Evolutionary conservation across 2,888 invertebrate genomes (phyloP).

Genomic region (Linyphia triangularis): DNA sequence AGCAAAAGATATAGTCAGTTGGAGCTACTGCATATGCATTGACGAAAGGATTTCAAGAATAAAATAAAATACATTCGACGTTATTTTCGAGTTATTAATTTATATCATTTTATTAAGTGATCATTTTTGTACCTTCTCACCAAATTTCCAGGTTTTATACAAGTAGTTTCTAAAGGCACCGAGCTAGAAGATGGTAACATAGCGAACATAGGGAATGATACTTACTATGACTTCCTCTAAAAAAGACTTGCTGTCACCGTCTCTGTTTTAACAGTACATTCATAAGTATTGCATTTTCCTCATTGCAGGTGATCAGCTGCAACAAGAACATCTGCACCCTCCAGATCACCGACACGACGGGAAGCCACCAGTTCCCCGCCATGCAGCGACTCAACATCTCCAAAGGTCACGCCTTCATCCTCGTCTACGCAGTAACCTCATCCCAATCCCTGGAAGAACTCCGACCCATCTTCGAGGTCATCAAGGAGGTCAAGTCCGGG

Average conservation of each 20-base stretch:
- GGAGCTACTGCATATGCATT: no score
- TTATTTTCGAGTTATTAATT: no score
- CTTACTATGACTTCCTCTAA: no score
- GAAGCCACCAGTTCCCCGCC: constrained; percentile 99
- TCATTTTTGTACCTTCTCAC: no score
- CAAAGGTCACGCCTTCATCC: constrained; percentile 99
- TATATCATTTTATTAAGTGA: no score
- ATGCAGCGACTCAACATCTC: constrained; percentile 99
- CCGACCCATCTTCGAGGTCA: constrained; percentile 95
- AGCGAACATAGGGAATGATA: no score
- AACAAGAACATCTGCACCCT: constrained; percentile 99
- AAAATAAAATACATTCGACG: no score
- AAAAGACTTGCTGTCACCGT: background rate
- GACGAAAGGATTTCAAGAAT: no score
- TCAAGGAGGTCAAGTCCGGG: constrained; percentile 87
- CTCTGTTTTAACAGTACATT: background rate
- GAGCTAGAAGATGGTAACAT: no score
- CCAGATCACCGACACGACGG: constrained; percentile 99
- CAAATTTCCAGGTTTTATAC: no score
- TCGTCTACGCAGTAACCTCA: constrained; percentile 96
- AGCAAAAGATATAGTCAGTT: no score
- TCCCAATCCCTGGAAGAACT: constrained; percentile 96
- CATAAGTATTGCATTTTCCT: background rate
- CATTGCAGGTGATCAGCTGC: constrained; percentile 93
- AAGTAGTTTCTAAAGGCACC: no score